Base-by-base conservation (phyloP, 1,140 invertebrate species). In the Globodera rostochiensis region DNA sequence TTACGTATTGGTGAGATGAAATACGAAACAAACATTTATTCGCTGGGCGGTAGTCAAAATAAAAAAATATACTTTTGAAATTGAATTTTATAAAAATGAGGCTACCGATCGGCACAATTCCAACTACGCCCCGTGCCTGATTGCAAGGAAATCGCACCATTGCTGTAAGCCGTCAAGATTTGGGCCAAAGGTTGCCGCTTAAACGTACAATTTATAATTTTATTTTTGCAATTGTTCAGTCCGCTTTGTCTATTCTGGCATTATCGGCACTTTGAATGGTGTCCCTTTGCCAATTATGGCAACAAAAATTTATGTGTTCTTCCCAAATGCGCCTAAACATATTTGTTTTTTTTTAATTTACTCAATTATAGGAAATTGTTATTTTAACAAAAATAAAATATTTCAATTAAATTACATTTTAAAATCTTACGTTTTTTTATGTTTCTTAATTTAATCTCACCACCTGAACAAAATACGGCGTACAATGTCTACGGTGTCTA, bases 321-420 rank as follows among this genome's bases (percentile, higher is more conserved):
- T 60, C 19, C 74, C 74, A 4, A 75, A 75, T 75, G 74, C 21
- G 15, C 53, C 53, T 75, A 53, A 46, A 13, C 64, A 49, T 75
- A 60, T 75, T 75, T 75, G 15, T 49, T 75, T 75, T 19, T 75
- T 75, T 15, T 19, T 46, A 53, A 75, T 75, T 75, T 75, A 75
- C 45, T 60, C 53, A 53, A 60, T 75, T 47, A 47, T 75, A 45
- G 9, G 11, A 49, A 25, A 25, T 25, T 25, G 25, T 25, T 25
- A 25, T 25, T 25, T 25, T 25, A 25, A 25, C 25, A 25, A 25
- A 6, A 57, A 57, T 49, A 47, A 74, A 25, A 57, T 8, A 47
- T 25, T 46, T 74, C 57, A 74, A 36, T 74, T 74, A 36, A 74
- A 36, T 74, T 74, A 36, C 46, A 53, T 9, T 50, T 50, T 11